Base-by-base conservation (phyloP, 1,140 invertebrate species). In the Bombus breviceps region DNA sequence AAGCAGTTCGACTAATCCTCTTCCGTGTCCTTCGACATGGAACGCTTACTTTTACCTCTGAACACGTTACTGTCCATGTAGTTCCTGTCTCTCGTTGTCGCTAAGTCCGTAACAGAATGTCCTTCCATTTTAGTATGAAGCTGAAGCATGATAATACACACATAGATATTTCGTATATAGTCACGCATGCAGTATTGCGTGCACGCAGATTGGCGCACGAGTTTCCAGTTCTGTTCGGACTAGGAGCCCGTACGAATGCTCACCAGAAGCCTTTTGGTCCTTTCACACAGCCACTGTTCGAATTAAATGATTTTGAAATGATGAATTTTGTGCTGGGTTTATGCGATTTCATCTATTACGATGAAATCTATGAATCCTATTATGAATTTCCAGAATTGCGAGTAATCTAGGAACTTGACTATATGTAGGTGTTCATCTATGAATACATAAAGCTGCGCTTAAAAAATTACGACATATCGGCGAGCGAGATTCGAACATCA, bases 1-100 rank as follows among this genome's bases (percentile, higher is more conserved):
- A 22, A 78, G n/a, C 62, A 75, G 87, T 86, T 86, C 88, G 88
- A 89, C 88, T 89, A 89, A 83, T 83, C 82, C 88, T 75, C 87
- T 89, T 75, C 66, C 39, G 71, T 74, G 80, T 79, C 88, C 87
- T 81, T 80, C 75, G 68, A 9, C n/a, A 72, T 64, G 64, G 74
- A 43, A 71, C 69, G 76, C 68, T 73, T 72, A 59, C 83, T 85
- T 80, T 64, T 73, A 41, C 12, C 53, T 53, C 18, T 53, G 47
- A 53, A 53, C 18, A 53, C 47, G 18, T 53, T 53, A 22, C 47
- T 53, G n/a, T 12, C 10, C 22, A 18, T 10, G 25, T 15, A 12
- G 9, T 5, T 69, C 3, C 32, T 22, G 25, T 34, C 18, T 59
- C 80, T 34, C 80, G 53, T 75, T 68, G 72, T 53, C 37, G 62